These are phyloP conservation scores for Pseudopipra pipra DNA, from an alignment of 2,113 vertebrate genomes.

Conservation along the genomic window DNA sequence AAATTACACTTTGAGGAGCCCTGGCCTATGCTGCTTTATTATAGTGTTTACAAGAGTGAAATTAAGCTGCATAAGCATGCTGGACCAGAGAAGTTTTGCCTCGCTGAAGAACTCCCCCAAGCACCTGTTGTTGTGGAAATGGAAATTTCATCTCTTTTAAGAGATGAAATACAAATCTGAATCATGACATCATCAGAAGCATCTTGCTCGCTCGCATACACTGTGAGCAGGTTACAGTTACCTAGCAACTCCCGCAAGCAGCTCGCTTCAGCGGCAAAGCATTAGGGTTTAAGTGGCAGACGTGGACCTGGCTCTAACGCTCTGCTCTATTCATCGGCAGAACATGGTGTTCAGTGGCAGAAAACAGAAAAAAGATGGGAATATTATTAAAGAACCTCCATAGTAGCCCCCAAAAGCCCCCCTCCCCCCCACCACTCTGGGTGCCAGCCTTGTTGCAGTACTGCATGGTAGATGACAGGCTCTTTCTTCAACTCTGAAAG, in stretches of 20 bases:
- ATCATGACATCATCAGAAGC: slow-evolving; percentile 19
- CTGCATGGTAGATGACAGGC: neutral
- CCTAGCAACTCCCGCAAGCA: slow-evolving; percentile 52
- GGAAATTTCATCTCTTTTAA: neutral
- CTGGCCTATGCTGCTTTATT: neutral
- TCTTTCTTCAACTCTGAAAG: neutral
- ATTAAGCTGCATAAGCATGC: neutral
- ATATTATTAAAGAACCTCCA: neutral
- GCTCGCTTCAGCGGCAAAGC: neutral
- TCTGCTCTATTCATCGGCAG: neutral
- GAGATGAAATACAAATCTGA: neutral
- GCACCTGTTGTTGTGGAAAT: neutral
- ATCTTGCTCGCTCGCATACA: neutral
- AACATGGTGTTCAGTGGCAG: fast-evolving
- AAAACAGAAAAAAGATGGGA: neutral
- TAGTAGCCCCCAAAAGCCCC: neutral
- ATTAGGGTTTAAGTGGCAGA: neutral
- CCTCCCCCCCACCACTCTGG: too few relatives aligned
- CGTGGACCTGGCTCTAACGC: neutral
- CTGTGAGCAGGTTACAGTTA: slow-evolving; percentile 25
- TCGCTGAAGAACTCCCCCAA: neutral
- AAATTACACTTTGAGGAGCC: neutral
- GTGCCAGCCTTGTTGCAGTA: fast-evolving
- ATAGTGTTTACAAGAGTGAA: neutral
- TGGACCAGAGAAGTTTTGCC: neutral